These are phyloP conservation scores for Rapana venosa DNA, from an alignment of 2,888 invertebrate species.

Conservation along the genomic window DNA sequence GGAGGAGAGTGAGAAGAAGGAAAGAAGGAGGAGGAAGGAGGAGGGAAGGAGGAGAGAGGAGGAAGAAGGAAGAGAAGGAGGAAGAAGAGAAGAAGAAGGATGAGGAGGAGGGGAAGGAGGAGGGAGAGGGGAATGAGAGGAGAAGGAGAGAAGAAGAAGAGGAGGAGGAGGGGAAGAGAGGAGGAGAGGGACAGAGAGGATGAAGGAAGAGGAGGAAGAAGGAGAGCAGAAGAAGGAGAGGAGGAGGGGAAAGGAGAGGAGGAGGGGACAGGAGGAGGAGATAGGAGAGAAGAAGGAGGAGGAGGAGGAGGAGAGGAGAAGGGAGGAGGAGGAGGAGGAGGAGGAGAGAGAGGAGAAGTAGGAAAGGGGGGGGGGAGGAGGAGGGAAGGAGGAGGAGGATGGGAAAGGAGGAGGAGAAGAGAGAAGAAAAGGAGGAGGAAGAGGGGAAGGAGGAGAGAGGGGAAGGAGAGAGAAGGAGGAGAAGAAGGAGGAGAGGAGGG, in stretches of 20 bases:
- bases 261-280: background rate
- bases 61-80: no score
- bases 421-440: background rate
- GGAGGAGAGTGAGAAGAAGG: no score
- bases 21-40: no score
- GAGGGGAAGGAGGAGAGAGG: no score
- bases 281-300: background rate
- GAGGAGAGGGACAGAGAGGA: background rate
- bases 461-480: no score
- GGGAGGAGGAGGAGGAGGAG: background rate
- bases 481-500: no score
- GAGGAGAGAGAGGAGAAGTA: background rate
- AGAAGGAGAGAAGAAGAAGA: no score
- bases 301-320: background rate
- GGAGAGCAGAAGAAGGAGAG: no score
- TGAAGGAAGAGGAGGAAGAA: background rate
- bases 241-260: background rate
- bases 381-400: background rate
- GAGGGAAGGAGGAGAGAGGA: no score
- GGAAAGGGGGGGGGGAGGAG: background rate
- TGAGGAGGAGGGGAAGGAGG: no score
- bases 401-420: background rate
- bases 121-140: no score
- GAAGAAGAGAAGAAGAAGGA: no score
- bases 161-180: background rate